Percentiles rank a stretch among this genome's conserved stretches.
phyloP scores from a whole-genome alignment of 2,797 vertebrate genomes.

The Myotis daubentonii region DNA sequence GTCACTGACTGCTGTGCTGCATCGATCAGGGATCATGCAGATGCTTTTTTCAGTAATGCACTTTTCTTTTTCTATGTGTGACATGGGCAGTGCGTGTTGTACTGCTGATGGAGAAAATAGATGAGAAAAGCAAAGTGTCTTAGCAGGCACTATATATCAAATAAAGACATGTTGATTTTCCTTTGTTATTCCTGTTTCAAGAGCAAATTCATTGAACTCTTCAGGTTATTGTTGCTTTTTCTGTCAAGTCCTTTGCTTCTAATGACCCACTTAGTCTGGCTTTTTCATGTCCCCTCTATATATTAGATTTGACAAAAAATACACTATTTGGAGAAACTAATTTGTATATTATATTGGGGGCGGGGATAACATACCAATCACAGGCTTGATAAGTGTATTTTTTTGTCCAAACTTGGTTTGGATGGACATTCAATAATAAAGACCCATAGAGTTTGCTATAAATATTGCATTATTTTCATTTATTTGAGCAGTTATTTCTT shows the following conservation, averaged over 20 bases:
- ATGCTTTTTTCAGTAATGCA: neutral
- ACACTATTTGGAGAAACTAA: neutral
- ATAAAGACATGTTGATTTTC: neutral
- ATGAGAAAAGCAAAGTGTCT: neutral
- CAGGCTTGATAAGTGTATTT: neutral
- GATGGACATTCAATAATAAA: neutral
- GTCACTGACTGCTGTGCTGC: neutral
- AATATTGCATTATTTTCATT: neutral
- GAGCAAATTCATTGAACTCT: neutral
- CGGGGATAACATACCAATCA: neutral
- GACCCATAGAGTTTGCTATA: neutral
- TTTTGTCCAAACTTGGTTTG: neutral
- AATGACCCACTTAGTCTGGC: neutral
- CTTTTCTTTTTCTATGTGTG: neutral
- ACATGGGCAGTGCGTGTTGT: no score
- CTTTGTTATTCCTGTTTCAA: conserved; percentile 15
- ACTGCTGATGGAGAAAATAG: neutral
- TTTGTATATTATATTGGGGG: neutral
- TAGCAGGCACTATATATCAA: neutral
- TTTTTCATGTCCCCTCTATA: neutral
- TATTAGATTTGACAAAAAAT: neutral
- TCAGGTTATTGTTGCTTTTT: neutral
- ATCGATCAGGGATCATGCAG: no score
- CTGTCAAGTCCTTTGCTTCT: no score
- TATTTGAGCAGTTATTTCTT: neutral